Conservation (phyloP, 2,797 vertebrate species). For the Alca torda region DNA sequence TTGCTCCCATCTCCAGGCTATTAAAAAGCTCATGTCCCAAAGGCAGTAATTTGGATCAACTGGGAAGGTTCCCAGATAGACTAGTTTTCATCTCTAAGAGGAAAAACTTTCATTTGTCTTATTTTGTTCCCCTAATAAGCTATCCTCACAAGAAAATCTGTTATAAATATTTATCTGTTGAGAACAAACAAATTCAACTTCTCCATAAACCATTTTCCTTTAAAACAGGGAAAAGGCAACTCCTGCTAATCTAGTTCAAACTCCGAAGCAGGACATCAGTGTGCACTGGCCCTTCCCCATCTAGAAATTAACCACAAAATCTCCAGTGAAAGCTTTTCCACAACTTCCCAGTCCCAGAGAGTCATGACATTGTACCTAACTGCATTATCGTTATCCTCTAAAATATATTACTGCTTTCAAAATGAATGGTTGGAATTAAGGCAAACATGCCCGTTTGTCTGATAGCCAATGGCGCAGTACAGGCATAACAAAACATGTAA, state of each 20-base stretch:
- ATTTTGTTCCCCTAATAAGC: not conserved
- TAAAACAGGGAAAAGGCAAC: not conserved
- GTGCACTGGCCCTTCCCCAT: not conserved
- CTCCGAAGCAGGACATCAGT: not conserved
- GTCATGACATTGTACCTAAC: not conserved
- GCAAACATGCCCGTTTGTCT: not conserved
- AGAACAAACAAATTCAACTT: not conserved
- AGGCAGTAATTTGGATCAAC: not conserved
- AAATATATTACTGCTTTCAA: not conserved
- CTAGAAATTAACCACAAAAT: not conserved
- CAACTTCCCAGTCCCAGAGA: not conserved
- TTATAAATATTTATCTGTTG: not conserved
- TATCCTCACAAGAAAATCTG: not conserved
- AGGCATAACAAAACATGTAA: not conserved
- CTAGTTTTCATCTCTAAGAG: not conserved
- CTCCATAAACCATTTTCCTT: not conserved
- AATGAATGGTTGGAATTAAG: not conserved
- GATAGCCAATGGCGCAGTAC: not conserved
- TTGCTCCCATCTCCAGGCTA: constrained; percentile 11
- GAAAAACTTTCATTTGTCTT: not conserved
- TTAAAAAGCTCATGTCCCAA: constrained; percentile 12
- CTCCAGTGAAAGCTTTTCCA: not conserved
- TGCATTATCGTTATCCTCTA: not conserved
- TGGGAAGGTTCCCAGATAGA: constrained; percentile 34
- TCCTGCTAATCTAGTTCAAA: not conserved